A percentile compares a stretch with the other conserved stretches of the same genome.
Conservation (phyloP, 2,113 vertebrate genomes). For the Dinomys branickii region DNA sequence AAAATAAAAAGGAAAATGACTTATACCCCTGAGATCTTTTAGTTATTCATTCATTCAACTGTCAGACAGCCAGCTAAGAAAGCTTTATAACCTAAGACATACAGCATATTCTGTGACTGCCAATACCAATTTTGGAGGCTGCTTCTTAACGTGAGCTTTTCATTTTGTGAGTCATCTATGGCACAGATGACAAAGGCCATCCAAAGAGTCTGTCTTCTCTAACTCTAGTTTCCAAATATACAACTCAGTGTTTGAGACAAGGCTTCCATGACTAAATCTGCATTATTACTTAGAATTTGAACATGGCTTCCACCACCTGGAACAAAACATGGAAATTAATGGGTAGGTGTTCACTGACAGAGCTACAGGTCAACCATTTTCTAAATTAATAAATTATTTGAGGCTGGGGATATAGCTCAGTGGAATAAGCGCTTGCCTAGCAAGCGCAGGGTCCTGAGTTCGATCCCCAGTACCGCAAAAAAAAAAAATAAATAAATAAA, state of each 20-base stretch:
- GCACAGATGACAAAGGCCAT: background rate
- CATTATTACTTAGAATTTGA: background rate
- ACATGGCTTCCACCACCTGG: too few relatives aligned
- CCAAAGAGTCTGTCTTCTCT: background rate
- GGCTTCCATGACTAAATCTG: background rate
- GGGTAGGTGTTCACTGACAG: background rate
- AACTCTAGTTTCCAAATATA: background rate
- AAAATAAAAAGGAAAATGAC: background rate
- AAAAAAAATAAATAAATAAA: too few relatives aligned
- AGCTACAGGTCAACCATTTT: too few relatives aligned
- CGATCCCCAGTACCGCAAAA: too few relatives aligned
- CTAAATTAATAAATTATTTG: background rate
- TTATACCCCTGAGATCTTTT: background rate
- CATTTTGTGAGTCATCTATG: background rate
- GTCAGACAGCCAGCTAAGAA: background rate
- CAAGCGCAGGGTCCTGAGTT: too few relatives aligned
- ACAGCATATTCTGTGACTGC: background rate
- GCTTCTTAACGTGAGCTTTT: background rate
- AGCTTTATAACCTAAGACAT: background rate
- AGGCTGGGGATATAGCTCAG: too few relatives aligned
- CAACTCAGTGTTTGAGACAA: background rate
- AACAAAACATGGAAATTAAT: background rate
- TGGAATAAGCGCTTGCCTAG: too few relatives aligned
- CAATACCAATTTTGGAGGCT: rapidly evolving
- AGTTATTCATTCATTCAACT: background rate